Evolutionary conservation across 2,888 invertebrate genomes (phyloP), one percentile per base, ranked within the genome.

Genomic region (Apodemia hepburni): DNA sequence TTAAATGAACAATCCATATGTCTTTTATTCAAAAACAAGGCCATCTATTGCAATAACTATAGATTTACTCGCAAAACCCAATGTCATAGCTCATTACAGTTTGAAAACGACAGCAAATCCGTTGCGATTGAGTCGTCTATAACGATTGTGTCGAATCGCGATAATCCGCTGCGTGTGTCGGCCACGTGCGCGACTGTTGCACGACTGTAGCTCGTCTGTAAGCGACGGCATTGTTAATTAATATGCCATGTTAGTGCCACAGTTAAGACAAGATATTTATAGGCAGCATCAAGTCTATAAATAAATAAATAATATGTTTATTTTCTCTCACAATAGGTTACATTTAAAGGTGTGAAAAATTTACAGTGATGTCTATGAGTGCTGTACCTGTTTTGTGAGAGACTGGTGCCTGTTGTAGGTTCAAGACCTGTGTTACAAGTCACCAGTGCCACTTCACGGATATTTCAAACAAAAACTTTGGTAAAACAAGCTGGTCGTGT

Each of bases 121-220:
- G 54, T 57, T 69, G 64, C 74, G 79, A 87, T 86, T 79, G 82
- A 84, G 85, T 77, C 77, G 77, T 84, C 77, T 72, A 17, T 17
- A 67, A 63, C 66, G 68, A 70, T 71, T 71, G 79, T 70, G 77
- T 77, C 78, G 77, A 77, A 81, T 81, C 78, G 79, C 71, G 70
- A 62, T 84, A 79, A 85, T 82, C 85, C 82, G 73, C 35, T 62
- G 38, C 79, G 76, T 76, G 85, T 74, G 86, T n/a, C 70, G 18
- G 75, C 0, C 86, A 74, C 84, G 85, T 82, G 86, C 47, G 15
- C 7, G 47, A 12, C 27, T 27, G 54, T 8, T 22, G 54, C 27
- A 8, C 54, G 29, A 15, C 54, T 27, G 54, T 29, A 15, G 54
- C 29, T 15, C 22, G 22, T 18, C 22, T 54, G 54, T 54, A 22